These are phyloP conservation scores for Gallinago media DNA, from an alignment of 2,113 vertebrate species.

Conservation along the genomic window DNA sequence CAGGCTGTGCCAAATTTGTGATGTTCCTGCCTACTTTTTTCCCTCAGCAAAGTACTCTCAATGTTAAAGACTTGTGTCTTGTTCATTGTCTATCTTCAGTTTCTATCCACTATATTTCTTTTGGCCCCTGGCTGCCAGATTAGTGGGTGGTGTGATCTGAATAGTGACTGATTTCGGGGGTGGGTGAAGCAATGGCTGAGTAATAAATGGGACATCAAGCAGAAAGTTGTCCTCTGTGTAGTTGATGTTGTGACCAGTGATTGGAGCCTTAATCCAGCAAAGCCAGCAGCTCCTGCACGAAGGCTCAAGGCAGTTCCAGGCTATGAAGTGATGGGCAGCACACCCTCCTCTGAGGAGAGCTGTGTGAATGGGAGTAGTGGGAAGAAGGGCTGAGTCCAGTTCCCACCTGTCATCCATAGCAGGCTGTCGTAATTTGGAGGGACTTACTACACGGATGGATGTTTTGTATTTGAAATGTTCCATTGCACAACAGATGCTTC, in stretches of 20 bases:
- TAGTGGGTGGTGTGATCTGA: neutral
- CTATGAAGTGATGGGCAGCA: too few species aligned
- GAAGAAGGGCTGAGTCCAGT: neutral
- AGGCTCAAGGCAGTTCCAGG: neutral
- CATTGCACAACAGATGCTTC: neutral
- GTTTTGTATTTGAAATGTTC: neutral
- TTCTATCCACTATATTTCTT: neutral
- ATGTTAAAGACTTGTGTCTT: neutral
- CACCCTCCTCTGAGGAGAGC: neutral
- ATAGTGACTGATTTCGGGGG: neutral
- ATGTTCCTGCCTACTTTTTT: neutral
- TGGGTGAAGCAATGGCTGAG: neutral
- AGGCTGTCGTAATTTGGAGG: neutral
- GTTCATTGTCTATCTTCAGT: neutral
- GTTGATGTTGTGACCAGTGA: neutral
- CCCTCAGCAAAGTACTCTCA: accelerated
- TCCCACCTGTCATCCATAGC: neutral
- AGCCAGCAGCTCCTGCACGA: neutral
- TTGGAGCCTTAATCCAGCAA: neutral
- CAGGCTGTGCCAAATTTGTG: neutral
- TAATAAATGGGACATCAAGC: neutral
- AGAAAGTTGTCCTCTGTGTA: neutral
- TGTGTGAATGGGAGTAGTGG: neutral
- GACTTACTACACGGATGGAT: accelerated
- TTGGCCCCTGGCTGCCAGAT: neutral